Base-by-base conservation (phyloP, 2,888 invertebrate species). In the Lamellibrachia columna region DNA sequence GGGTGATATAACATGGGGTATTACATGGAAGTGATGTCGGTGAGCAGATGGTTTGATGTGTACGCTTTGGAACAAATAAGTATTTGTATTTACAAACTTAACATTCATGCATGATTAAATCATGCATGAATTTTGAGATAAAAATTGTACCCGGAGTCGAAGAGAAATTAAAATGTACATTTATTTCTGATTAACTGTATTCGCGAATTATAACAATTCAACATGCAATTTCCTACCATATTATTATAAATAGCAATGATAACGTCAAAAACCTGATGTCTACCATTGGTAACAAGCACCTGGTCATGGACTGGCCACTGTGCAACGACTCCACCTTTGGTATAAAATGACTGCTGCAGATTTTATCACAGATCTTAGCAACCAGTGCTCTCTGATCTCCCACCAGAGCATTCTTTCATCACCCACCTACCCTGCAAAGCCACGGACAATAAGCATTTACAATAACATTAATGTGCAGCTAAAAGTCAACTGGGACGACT, bases 201-300 rank as follows among this genome's bases (percentile, higher is more conserved):
- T 75, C 75, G 22, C 75, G 75, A 75, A 75, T 75, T 75, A 15
- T 75, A 75, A 75, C 75, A 75, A 75, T 75, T 75, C 22, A 75
- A 75, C 75, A 75, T 75, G 75, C 75, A 75, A 75, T 75, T 75
- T 75, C 75, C 75, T 75, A 75, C 75, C 75, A 75, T n/a, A 75
- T 75, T 75, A 75, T 75, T 75, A 75, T 75, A 75, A 75, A 75
- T 75, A 75, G 75, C 75, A 75, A 75, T 75, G 75, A 75, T 75
- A 75, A 75, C n/a, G 75, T 75, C 75, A 75, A 75, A 15, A 75
- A 75, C 15, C 75, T 22, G 75, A 75, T 75, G 75, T 75, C 15
- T 15, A 75, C 75, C 75, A 75, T 75, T 15, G 22, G 75, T 75
- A 22, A 22, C 22, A 75, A 75, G 22, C 75, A 75, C 75, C 75